Evolutionary conservation across 2,888 invertebrate species (phyloP), one percentile per base, ranked within the genome.

Genomic region (Macaria notata): DNA sequence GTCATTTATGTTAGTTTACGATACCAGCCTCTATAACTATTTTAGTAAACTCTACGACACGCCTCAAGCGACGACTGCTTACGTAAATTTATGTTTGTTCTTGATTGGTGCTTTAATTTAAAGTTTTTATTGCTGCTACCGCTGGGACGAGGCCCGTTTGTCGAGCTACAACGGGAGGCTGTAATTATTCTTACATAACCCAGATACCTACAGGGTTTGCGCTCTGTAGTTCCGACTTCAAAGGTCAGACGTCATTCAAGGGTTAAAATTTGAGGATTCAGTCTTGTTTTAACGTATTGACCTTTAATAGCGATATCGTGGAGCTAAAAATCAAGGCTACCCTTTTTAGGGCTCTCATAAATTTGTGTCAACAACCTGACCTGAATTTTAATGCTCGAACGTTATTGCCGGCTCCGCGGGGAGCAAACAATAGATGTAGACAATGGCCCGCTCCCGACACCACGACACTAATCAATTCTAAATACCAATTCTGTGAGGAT

Each of bases 321-420:
- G 51, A 54, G 49, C 60, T 64, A 66, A 68, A 77, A 81, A 83
- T 79, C 72, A 78, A 72, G 75, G 75, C 73, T 74, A 76, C 75
- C 77, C 78, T 78, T 81, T 78, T 77, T 79, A 79, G 79, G 76
- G 76, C 81, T 76, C 79, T 83, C 82, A 83, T 87, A 88, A 88
- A 88, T 88, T 86, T 83, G 76, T 84, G 86, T 86, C 86, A 85
- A 83, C 84, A 80, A 77, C 81, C 81, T 83, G 85, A 84, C 87
- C 86, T 81, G 79, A 85, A 87, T 87, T 86, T 87, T 82, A 88
- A 88, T 86, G 84, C 73, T 78, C 72, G 74, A 79, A 76, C 83
- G 80, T 82, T 86, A 86, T 86, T 82, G 78, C 80, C 76, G 75
- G 75, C 76, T 80, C 76, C 76, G 81, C 79, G 81, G 75, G 75